Percentiles rank a stretch among this genome's conserved stretches.
Evolutionary conservation across 2,888 invertebrate genomes (phyloP).

Genomic region (Lepidochitona cinerea): DNA sequence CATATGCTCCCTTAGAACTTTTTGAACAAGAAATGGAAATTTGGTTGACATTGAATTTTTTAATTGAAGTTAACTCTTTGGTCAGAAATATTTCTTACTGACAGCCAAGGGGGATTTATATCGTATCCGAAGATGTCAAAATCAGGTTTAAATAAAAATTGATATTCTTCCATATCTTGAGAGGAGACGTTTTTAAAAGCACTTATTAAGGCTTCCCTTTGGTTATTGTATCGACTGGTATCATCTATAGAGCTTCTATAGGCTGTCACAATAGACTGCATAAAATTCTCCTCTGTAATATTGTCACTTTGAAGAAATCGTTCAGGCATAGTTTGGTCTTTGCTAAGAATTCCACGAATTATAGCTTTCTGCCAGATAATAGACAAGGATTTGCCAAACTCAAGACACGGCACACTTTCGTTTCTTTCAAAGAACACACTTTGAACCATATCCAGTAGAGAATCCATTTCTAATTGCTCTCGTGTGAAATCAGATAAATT

Average conservation of each 20-base stretch:
- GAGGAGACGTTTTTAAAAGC: background rate
- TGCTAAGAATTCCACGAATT: background rate
- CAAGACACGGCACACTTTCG: background rate
- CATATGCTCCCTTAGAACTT: too few relatives aligned
- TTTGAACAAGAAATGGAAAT: too few relatives aligned
- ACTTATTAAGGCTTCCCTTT: background rate
- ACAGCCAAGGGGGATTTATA: too few relatives aligned
- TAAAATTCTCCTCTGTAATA: background rate
- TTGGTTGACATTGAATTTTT: too few relatives aligned
- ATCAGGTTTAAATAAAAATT: background rate
- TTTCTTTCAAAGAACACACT: background rate
- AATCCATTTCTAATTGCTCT: background rate
- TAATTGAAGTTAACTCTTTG: too few relatives aligned
- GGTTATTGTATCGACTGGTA: background rate
- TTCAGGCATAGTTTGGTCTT: background rate
- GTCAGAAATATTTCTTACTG: too few relatives aligned
- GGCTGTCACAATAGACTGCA: background rate
- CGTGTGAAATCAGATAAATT: background rate
- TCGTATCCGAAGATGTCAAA: constrained; percentile 5
- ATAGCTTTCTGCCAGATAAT: background rate
- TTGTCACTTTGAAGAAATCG: background rate
- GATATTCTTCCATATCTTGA: background rate
- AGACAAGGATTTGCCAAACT: background rate
- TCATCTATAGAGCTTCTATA: background rate
- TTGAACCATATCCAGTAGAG: background rate